These are phyloP conservation scores for Protonemura montana DNA, from an alignment of 2,888 invertebrate species.

Conservation along the genomic window DNA sequence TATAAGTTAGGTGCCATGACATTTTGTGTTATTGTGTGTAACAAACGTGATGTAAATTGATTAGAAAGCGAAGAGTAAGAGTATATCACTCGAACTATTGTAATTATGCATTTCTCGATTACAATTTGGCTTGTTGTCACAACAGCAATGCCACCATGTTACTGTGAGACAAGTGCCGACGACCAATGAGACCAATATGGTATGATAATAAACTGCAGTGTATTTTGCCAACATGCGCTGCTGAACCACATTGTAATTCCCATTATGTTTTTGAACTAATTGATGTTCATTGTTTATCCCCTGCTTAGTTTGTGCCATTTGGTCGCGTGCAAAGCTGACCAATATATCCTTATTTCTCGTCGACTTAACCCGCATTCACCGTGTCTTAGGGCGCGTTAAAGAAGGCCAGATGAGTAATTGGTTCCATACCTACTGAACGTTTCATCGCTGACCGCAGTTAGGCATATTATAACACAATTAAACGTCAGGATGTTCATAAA, in stretches of 20 bases:
- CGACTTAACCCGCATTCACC: neutral
- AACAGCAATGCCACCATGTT: too few relatives aligned
- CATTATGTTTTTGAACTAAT: neutral
- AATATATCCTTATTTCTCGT: neutral
- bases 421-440: neutral
- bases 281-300: neutral
- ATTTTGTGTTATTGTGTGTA: neutral
- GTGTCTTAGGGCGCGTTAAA: neutral
- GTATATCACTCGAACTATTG: neutral
- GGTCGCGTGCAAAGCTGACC: neutral
- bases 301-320: neutral
- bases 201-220: too few relatives aligned
- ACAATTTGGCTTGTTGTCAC: neutral
- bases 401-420: neutral
- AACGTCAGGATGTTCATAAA: neutral
- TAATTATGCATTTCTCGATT: neutral
- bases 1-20: neutral
- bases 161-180: too few relatives aligned
- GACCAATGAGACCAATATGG: too few relatives aligned
- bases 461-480: neutral
- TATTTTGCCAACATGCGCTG: neutral
- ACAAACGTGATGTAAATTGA: too few relatives aligned
- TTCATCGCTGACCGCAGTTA: neutral
- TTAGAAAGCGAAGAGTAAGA: neutral
- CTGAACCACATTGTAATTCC: neutral